These are phyloP conservation scores for Netelia virgata DNA, from an alignment of 2,888 invertebrate genomes.

Conservation along the genomic window DNA sequence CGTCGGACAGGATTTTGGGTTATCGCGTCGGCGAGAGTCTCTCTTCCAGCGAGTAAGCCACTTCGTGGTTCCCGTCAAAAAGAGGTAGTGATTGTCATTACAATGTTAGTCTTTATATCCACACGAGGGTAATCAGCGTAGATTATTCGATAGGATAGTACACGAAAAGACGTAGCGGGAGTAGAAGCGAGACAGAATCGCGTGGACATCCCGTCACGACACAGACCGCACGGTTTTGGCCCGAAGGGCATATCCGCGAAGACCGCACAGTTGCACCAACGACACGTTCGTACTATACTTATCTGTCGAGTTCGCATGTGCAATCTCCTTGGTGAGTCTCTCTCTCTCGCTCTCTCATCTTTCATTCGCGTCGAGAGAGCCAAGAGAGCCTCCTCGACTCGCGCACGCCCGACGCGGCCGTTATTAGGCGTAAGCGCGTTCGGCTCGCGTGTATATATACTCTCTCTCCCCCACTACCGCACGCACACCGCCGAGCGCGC, in stretches of 20 bases:
- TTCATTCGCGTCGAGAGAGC: not conserved
- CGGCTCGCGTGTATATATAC: constrained; percentile 77
- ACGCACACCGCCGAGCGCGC: constrained; percentile 9
- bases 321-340: constrained; percentile 72
- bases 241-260: constrained; percentile 65
- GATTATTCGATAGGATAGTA: constrained; percentile 64
- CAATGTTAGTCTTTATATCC: constrained; percentile 50
- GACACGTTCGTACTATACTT: constrained; percentile 72
- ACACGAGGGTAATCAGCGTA: constrained; percentile 57
- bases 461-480: constrained; percentile 33
- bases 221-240: constrained; percentile 72
- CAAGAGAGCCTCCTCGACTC: constrained; percentile 48
- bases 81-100: constrained; percentile 22
- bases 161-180: constrained; percentile 41
- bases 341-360: constrained; percentile 16
- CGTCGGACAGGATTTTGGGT: constrained; percentile 27
- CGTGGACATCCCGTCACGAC: constrained; percentile 79
- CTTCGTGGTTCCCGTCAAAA: constrained; percentile 37
- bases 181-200: constrained; percentile 54
- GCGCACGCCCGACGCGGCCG: constrained; percentile 69
- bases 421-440: constrained; percentile 77
- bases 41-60: not conserved
- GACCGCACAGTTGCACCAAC: constrained; percentile 61
- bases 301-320: constrained; percentile 80
- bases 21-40: constrained; percentile 21